Conservation (phyloP, 2,888 invertebrate genomes). For the Diadegma fenestrale region DNA sequence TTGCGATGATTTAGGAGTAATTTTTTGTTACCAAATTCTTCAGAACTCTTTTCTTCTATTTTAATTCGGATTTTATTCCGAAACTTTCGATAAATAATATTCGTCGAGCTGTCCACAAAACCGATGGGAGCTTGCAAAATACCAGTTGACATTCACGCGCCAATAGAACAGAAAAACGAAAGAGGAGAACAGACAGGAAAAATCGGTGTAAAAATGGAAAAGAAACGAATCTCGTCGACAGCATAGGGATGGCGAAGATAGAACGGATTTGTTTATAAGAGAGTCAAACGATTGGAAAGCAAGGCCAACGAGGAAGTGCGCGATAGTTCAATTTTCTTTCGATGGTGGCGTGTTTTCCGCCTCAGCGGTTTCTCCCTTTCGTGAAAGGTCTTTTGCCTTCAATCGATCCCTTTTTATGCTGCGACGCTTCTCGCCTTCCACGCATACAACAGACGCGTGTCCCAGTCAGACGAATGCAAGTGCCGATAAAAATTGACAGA, state of each 20-base stretch:
- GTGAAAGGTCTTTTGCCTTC: constrained; percentile 42
- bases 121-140: neutral
- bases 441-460: neutral
- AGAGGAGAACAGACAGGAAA: neutral
- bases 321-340: constrained; percentile 82
- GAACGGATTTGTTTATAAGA: constrained; percentile 76
- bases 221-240: constrained; percentile 12
- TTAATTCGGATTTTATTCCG: neutral
- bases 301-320: constrained; percentile 79
- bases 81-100: too few species aligned
- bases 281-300: constrained; percentile 39
- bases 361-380: constrained; percentile 76
- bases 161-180: neutral
- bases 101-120: neutral
- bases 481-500: constrained; percentile 29
- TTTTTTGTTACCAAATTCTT: neutral
- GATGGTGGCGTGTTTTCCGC: constrained; percentile 81
- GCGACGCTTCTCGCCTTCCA: constrained; percentile 25
- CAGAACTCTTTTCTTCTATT: neutral
- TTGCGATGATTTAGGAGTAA: neutral
- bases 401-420: constrained; percentile 32
- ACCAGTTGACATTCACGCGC: neutral
- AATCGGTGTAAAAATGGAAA: neutral
- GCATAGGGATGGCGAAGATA: constrained; percentile 21
- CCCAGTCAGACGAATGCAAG: neutral